Evolutionary conservation across 2,888 invertebrate species (phyloP), one percentile per base, ranked within the genome.

Genomic region (Hedychridium roseum): DNA sequence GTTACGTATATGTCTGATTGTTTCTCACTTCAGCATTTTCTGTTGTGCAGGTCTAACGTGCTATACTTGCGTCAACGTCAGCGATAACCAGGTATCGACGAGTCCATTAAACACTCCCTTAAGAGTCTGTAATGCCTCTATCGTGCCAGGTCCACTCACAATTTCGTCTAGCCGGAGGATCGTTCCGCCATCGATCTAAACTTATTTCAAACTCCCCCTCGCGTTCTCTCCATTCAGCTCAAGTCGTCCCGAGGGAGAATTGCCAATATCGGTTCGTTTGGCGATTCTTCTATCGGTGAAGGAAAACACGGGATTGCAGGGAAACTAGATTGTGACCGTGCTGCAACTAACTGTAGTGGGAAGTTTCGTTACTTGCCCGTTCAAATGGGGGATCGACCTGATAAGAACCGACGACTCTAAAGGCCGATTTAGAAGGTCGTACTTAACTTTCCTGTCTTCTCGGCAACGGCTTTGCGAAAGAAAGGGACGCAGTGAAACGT

Each of bases 21-120:
- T 37, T 11, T 35, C n/a, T 23, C 14, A 11, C 20, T 43, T 37
- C 41, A 39, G 6, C 50, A 11, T 35, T 66, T 43, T 60, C 50
- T 63, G 55, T 68, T 70, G 37, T 46, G 43, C 73, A 78, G 78
- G 78, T 72, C 74, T 78, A 65, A 85, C 85, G 50, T 85, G 85
- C 74, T 85, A 85, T 73, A 85, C 85, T 65, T 85, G 85, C 72
- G 85, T 85, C 67, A 85, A 85, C 79, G 85, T 85, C 56, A 85
- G 85, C 61, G 84, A 85, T 77, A 85, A 85, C 78, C 78, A 83
- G 78, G 78, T 74, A 74, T 61, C 62, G 66, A 62, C 60, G 54
- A 66, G 53, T 64, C 68, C 60, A 67, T 66, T 68, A 65, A 66
- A 67, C 53, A 50, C 43, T 54, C 54, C 43, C 54, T 61, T 60